These are phyloP conservation scores for Oophaga sylvatica DNA, from an alignment of 2,797 vertebrate species.

Conservation along the genomic window DNA sequence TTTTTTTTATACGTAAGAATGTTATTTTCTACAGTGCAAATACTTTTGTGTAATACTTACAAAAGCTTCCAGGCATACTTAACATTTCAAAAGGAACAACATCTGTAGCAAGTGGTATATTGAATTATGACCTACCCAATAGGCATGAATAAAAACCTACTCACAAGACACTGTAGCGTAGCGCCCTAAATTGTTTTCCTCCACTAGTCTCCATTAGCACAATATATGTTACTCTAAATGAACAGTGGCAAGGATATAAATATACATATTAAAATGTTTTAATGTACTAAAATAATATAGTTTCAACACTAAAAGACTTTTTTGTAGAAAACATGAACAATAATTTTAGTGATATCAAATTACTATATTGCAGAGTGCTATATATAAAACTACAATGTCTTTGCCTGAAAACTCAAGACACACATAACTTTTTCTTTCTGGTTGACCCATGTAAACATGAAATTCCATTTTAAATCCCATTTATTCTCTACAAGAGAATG, in stretches of 20 bases:
- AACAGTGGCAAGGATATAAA: not conserved
- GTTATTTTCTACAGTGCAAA: constrained; percentile 12
- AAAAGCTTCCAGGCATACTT: constrained; percentile 52
- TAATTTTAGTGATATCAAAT: not conserved
- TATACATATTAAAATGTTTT: not conserved
- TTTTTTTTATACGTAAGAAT: constrained; percentile 15
- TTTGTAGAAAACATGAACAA: not conserved
- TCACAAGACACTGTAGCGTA: constrained; percentile 43
- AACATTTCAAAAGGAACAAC: constrained; percentile 52
- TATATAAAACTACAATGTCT: not conserved
- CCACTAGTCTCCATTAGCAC: not conserved
- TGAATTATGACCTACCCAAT: constrained; percentile 53
- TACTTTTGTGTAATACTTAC: constrained; percentile 27
- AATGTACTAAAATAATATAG: not conserved
- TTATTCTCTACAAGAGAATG: not conserved
- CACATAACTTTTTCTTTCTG: not conserved
- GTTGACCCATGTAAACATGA: not conserved
- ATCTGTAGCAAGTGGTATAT: constrained; percentile 33
- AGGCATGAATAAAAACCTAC: constrained; percentile 45
- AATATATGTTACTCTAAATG: not conserved
- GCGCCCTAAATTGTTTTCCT: constrained; percentile 25
- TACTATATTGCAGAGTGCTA: not conserved
- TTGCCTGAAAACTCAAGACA: not conserved
- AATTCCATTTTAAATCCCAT: not conserved
- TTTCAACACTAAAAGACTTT: not conserved